phyloP scores from a whole-genome alignment of 2,797 vertebrate species.

The Acipenser ruthenus region DNA sequence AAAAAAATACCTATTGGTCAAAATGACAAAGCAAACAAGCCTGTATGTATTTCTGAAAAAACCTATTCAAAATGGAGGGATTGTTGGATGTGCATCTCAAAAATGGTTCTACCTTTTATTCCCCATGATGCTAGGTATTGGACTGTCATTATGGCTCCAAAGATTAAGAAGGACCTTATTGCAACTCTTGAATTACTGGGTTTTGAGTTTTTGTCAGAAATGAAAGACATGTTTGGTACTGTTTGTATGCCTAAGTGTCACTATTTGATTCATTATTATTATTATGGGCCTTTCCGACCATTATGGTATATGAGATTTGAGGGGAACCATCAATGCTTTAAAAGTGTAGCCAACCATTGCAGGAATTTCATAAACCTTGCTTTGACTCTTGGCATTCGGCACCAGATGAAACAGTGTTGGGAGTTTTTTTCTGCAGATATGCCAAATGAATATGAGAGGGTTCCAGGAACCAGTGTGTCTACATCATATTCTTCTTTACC shows the following conservation, averaged over 20 bases:
- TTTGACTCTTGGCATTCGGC: conserved; percentile 5
- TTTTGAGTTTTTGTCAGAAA: conserved; percentile 10
- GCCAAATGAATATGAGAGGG: background rate
- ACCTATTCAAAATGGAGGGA: conserved; percentile 2
- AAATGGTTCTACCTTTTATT: conserved; percentile 25
- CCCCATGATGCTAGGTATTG: conserved; percentile 16
- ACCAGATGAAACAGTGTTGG: conserved; percentile 7
- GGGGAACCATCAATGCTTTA: conserved; percentile 24
- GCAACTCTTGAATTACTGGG: conserved; percentile 12
- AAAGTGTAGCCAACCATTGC: conserved; percentile 14
- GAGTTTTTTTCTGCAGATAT: background rate
- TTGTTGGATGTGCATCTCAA: conserved; percentile 24
- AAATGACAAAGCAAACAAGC: conserved; percentile 15
- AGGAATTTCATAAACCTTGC: conserved; percentile 7
- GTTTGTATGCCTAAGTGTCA: conserved; percentile 20
- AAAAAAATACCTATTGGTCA: background rate
- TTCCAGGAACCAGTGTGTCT: background rate
- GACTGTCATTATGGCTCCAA: conserved; percentile 15
- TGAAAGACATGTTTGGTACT: conserved; percentile 15
- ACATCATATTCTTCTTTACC: too few species aligned
- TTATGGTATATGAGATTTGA: conserved; percentile 28
- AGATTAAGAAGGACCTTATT: conserved; percentile 6
- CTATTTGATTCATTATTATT: conserved; percentile 15
- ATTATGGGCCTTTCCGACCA: conserved; percentile 11
- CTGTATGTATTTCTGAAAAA: conserved; percentile 10